Base-by-base conservation (phyloP, 2,888 invertebrate species). In the Pheosia gnoma region DNA sequence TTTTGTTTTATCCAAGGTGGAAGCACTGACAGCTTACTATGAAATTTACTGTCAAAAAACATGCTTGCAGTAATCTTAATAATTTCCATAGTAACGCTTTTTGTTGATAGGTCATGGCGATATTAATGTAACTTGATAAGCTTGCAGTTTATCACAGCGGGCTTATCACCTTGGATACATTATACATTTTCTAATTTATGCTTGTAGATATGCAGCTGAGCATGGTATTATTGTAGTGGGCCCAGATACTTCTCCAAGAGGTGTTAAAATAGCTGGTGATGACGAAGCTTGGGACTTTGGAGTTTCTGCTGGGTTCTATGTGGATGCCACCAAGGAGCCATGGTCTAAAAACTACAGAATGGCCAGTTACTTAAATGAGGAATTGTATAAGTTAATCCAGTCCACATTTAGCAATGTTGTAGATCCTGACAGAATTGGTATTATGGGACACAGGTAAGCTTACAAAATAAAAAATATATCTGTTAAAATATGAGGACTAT, bases 201-300 rank as follows among this genome's bases (percentile, higher is more conserved):
- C 60, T 70, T 72, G 39, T 70, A 94, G 95, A 78, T 96, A 96
- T 89, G 99, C 99, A 5, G 95, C 98, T 5, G 95, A 98, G 80
- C 95, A 97, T 82, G 97, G 97, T 0, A 90, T 99, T 3, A 95
- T 98, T 68, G 95, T 99, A 59, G 97, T 99, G 3, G 97, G 97
- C 65, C 99, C 99, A 0, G 99, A 99, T 82, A 99, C 99, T 0
- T 99, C 99, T 73, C 99, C 99, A 1, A 95, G 99, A 77, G 98
- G 97, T 6, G 95, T 97, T 10, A 97, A 97, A 76, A 95, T 99
- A 63, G 96, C 97, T 13, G 99, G 98, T 0, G 98, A 99, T 90
- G 97, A 98, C 82, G 98, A 98, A 47, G 94, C 95, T 25, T 99
- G 97, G 95, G 99, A 99, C 89, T 98, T 99, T 91, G 99, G 99